A percentile compares a stretch with the other conserved stretches of the same genome.
Conservation (phyloP, 1,140 invertebrate species). For the Drosophila equinoxialis region DNA sequence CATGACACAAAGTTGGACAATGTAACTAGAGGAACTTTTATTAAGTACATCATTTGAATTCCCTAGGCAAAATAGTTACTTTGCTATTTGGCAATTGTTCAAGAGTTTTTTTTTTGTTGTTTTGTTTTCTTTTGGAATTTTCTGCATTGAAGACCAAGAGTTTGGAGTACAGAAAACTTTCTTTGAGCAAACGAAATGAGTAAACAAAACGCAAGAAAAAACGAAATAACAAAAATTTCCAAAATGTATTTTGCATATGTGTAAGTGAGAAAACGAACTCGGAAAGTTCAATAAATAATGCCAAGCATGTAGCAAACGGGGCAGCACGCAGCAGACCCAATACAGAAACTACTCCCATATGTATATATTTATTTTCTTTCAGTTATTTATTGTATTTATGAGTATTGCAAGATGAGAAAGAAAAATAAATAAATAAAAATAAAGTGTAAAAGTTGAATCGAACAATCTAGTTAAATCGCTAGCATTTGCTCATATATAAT, state of each 20-base stretch:
- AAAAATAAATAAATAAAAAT: neutral
- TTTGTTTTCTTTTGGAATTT: slow-evolving; percentile 45
- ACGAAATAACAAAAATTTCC: slow-evolving; percentile 41
- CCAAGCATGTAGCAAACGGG: slow-evolving; percentile 49
- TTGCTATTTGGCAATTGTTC: slow-evolving; percentile 35
- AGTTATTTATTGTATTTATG: slow-evolving; percentile 3
- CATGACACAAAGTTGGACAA: slow-evolving; percentile 1
- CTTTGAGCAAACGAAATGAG: slow-evolving; percentile 45
- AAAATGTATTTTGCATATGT: slow-evolving; percentile 51
- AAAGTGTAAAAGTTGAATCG: neutral
- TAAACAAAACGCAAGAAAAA: slow-evolving; percentile 41
- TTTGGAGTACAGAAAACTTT: slow-evolving; percentile 61
- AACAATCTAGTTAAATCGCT: no score
- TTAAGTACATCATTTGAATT: slow-evolving; percentile 41
- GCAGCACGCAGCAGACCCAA: slow-evolving; percentile 21
- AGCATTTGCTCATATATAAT: no score
- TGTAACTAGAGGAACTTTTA: slow-evolving; percentile 8
- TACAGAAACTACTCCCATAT: slow-evolving; percentile 11
- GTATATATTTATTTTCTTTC: neutral
- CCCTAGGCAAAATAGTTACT: slow-evolving; percentile 31
- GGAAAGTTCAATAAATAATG: slow-evolving; percentile 47
- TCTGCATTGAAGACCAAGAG: neutral
- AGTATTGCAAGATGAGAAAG: neutral
- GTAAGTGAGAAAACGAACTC: slow-evolving; percentile 44
- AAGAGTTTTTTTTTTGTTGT: slow-evolving; percentile 40